Evolutionary conservation across 2,888 invertebrate species (phyloP), one percentile per base, ranked within the genome.

Genomic region (Epirrita christyi): DNA sequence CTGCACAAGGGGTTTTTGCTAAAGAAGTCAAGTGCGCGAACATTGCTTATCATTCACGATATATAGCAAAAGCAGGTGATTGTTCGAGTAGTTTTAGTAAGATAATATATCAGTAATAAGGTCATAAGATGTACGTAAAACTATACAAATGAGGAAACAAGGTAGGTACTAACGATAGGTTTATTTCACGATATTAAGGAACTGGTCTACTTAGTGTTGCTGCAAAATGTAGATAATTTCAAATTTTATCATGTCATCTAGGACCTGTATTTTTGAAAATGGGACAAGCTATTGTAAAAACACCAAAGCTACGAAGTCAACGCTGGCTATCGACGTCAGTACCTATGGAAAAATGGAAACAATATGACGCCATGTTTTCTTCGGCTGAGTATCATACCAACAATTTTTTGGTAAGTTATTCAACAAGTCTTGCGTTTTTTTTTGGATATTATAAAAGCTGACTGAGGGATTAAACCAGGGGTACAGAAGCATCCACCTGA

Each of bases 291-390:
- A 44, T 56, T 8, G 46, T 56, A 8, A 46, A 42, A 34, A 50
- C 28, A 0, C 94, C 96, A 0, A 95, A 94, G 70, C 81, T 85
- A 0, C 92, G 98, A 27, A 95, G 95, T 1, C 68, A 87, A 0
- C 94, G 94, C 53, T 98, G 98, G 98, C 81, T 98, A 2, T 97
- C 97, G 49, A 95, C 97, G 0, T 97, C 97, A 1, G 94, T 97
- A 2, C 95, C 96, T 0, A 78, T 85, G 57, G 82, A 82, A 0
- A 71, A 61, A 34, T 88, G 85, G 83, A 59, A 74, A 0, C 72
- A 80, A 29, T 61, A 72, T 0, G n/a, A 47, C 0, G 81, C 81
- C 0, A 88, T 93, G 64, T 86, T 92, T 14, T 95, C 94, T 1
- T 97, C 97, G 0, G 95, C 97, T 0, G 96, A 96, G 64, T 98